These are phyloP conservation scores for Arctocebus calabarensis DNA, from an alignment of 2,797 vertebrate genomes.

Conservation along the genomic window DNA sequence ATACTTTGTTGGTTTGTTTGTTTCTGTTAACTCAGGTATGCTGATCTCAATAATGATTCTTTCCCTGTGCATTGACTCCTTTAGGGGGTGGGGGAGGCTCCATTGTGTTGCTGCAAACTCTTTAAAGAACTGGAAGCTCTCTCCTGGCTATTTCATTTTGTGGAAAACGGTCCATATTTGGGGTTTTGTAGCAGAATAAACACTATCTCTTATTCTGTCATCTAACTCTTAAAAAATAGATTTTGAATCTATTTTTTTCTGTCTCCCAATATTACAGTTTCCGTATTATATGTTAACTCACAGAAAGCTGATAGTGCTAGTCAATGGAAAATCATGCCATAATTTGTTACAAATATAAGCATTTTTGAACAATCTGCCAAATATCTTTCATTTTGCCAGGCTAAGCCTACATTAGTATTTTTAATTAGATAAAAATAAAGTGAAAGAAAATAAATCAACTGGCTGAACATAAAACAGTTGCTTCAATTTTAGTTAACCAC, in stretches of 20 bases:
- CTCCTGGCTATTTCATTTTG: too few relatives aligned
- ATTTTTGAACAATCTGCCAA: neutral
- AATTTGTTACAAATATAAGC: neutral
- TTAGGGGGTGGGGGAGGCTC: too few relatives aligned
- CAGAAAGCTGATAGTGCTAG: neutral
- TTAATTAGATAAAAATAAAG: neutral
- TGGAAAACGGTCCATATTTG: too few relatives aligned
- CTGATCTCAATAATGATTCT: too few relatives aligned
- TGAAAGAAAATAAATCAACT: neutral
- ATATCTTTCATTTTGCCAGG: neutral
- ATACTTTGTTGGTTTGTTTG: too few relatives aligned
- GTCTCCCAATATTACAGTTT: neutral
- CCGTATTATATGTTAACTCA: neutral
- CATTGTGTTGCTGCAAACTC: neutral
- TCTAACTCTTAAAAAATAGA: neutral
- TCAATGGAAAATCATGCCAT: neutral
- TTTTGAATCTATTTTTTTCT: neutral
- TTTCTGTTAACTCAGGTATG: too few relatives aligned
- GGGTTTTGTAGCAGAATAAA: too few relatives aligned
- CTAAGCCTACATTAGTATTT: neutral
- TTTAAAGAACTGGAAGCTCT: neutral
- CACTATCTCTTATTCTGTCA: neutral
- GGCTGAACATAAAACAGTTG: neutral
- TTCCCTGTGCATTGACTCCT: too few relatives aligned
- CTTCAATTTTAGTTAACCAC: neutral